Conservation (phyloP, 2,797 vertebrate species). For the Tympanoctomys barrerae region DNA sequence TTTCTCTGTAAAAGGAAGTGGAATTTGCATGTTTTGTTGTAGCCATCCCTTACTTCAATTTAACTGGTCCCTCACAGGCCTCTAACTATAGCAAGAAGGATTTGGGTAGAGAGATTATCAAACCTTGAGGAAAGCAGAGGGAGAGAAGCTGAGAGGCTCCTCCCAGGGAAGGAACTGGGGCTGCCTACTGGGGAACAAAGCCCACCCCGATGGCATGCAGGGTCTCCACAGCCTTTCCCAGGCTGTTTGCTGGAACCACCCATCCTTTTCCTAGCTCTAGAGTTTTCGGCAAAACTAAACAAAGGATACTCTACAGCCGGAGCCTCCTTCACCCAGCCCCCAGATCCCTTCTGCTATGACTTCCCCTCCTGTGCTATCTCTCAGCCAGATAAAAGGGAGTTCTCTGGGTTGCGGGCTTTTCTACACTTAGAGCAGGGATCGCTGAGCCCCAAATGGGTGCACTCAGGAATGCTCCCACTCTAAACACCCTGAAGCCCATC, state of each 20-base stretch:
- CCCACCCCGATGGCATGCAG: background rate
- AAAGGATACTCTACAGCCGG: background rate
- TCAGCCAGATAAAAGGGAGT: background rate
- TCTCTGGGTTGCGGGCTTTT: background rate
- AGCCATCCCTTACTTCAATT: constrained; percentile 1
- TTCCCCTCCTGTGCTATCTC: background rate
- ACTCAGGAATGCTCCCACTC: background rate
- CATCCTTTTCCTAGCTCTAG: background rate
- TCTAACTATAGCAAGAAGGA: background rate
- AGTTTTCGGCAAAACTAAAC: background rate
- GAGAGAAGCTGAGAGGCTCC: background rate
- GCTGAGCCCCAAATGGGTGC: background rate
- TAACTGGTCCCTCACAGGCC: constrained; percentile 59
- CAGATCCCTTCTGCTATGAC: rapidly evolving
- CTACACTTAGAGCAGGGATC: background rate
- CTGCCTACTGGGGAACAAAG: background rate
- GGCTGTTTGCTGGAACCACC: background rate
- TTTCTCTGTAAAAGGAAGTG: constrained; percentile 55
- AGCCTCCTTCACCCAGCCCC: background rate
- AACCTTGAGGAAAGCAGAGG: background rate
- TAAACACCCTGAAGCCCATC: background rate
- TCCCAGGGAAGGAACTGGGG: background rate
- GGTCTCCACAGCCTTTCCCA: background rate
- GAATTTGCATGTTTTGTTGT: constrained; percentile 38
- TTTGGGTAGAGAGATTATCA: constrained; percentile 41